These are phyloP conservation scores for Salticus scenicus DNA, from an alignment of 2,888 invertebrate genomes.

Conservation along the genomic window DNA sequence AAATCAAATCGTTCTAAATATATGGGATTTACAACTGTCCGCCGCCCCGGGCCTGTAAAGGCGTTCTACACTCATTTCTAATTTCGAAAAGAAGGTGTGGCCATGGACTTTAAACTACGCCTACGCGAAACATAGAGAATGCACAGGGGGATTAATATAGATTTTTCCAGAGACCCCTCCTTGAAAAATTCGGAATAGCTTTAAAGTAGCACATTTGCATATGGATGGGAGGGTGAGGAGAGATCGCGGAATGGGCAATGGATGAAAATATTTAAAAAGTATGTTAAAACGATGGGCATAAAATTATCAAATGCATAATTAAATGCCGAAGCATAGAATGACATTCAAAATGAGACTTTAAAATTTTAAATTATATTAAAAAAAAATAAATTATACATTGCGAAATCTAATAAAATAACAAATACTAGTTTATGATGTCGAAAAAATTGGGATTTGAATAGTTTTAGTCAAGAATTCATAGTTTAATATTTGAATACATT, in stretches of 20 bases:
- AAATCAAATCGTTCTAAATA: slow-evolving; percentile 69
- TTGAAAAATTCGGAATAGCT: slow-evolving; percentile 55
- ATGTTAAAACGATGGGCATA: slow-evolving; percentile 9
- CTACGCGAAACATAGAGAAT: slow-evolving; percentile 38
- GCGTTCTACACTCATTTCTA: slow-evolving; percentile 61
- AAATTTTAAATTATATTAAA: too few relatives aligned
- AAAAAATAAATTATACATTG: too few relatives aligned
- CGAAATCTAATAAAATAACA: too few relatives aligned
- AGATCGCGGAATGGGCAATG: not conserved
- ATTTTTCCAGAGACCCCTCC: slow-evolving; percentile 58
- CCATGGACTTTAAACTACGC: slow-evolving; percentile 66
- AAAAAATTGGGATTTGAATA: too few relatives aligned
- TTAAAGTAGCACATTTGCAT: slow-evolving; percentile 41
- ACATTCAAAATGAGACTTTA: too few relatives aligned
- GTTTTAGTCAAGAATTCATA: too few relatives aligned
- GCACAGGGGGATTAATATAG: slow-evolving; percentile 64
- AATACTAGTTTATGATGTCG: too few relatives aligned
- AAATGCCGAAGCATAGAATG: not conserved
- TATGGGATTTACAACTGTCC: slow-evolving; percentile 64
- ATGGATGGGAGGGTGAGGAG: not conserved
- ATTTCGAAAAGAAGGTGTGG: slow-evolving; percentile 60
- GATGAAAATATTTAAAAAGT: not conserved
- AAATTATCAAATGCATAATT: not conserved
- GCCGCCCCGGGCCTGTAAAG: slow-evolving; percentile 54
- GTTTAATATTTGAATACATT: too few relatives aligned